Evolutionary conservation across 2,797 vertebrate genomes (phyloP), one percentile per base, ranked within the genome.

Genomic region (Sebastes oblongus): DNA sequence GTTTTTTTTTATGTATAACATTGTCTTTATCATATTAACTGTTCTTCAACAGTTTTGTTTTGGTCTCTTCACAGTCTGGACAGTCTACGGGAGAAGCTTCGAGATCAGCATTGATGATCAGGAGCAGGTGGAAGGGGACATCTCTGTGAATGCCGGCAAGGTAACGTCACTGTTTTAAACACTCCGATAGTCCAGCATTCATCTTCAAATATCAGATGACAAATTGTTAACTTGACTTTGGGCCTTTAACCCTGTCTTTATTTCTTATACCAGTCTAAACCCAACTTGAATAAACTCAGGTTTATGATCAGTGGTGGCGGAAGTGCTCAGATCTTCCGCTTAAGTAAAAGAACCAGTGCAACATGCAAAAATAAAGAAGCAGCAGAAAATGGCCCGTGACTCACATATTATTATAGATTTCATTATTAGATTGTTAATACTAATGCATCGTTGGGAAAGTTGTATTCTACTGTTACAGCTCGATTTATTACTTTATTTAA

Each of bases 51-150:
- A 3, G n/a, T 30, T 34, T 52, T 54, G 5, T 12, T 60, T 50
- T 32, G 55, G 20, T 73, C 9, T 24, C 39, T 65, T 72, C 11
- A 22, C 72, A 94, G 90, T 88, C 32, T 86, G 82, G 85, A 72
- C 66, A 1, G 70, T 90, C 24, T 24, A 80, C 1, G 85, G 84
- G 32, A 85, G 68, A 80, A 69, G 9, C 46, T 1, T 92, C 1
- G 29, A 64, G 36, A 4, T 91, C 61, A 71, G 3, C 8, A 60
- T 66, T 3, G 66, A 86, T 6, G 86, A 92, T 32, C 25, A 76
- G 52, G 62, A 90, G 13, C 36, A 27, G 24, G 3, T n/a, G 46
- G 83, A 89, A 3, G 24, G 50, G 30, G 80, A 91, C 14, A 2
- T 71, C 18, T 64, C 75, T 0, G 20, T 24, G 64, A 36, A 67